phyloP scores from a whole-genome alignment of 2,113 vertebrate genomes.

The Recurvirostra avosetta region DNA sequence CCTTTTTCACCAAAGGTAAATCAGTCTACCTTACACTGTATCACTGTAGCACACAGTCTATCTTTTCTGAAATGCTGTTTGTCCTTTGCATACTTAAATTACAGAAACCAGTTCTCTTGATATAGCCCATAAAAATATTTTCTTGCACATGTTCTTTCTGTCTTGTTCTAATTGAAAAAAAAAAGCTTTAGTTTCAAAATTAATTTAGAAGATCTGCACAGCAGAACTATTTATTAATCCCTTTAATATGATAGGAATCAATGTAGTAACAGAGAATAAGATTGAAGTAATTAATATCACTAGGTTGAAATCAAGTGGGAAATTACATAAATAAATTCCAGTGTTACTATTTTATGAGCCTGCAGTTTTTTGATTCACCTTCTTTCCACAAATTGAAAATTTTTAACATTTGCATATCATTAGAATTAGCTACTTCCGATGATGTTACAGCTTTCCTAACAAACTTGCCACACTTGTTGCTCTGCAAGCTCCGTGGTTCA shows the following conservation, averaged over 20 bases:
- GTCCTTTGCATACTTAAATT: background rate
- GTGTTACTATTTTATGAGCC: background rate
- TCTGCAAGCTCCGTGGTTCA: background rate
- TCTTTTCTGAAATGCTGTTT: background rate
- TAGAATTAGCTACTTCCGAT: background rate
- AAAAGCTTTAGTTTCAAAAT: background rate
- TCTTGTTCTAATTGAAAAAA: background rate
- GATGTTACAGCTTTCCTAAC: background rate
- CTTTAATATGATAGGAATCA: background rate
- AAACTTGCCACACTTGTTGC: background rate
- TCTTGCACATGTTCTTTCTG: background rate
- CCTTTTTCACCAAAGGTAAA: conserved; percentile 90
- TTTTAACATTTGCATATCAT: background rate
- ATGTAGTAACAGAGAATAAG: background rate
- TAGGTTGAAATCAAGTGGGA: background rate
- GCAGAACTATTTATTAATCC: background rate
- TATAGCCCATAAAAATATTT: background rate
- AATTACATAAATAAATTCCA: background rate
- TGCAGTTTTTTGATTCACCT: background rate
- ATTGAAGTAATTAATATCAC: background rate
- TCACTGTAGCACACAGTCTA: accelerated
- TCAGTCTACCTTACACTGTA: accelerated
- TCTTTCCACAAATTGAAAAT: background rate
- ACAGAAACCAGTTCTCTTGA: background rate
- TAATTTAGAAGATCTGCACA: background rate